Base-by-base conservation (phyloP, 2,888 invertebrate species). In the Crossocerus cetratus region DNA sequence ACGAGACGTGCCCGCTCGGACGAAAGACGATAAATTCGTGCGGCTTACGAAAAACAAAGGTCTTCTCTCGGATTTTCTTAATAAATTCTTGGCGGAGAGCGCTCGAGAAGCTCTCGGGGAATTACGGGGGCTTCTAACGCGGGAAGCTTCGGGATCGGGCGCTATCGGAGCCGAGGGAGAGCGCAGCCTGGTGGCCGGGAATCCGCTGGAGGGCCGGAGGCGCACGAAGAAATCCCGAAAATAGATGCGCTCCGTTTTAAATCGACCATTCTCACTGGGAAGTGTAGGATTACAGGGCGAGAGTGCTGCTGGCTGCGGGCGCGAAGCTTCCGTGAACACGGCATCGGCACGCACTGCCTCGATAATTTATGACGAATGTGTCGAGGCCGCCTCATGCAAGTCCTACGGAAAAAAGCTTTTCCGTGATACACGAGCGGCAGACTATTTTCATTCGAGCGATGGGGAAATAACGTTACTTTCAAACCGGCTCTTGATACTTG, bases 141-240 rank as follows among this genome's bases (percentile, higher is more conserved):
- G 13, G 13, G 43, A 43, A 43, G 11, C 45, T 45, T 16, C 3
- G 45, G 14, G 13, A 45, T 2, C 16, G 45, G 3, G 3, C 4
- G 2, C 0, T 13, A 45, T 14, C 45, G 5, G 2, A 0, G 45
- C 45, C 45, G 16, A 45, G 45, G 8, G 16, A n/a, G n/a, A n/a
- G n/a, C n/a, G n/a, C n/a, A n/a, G n/a, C n/a, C n/a, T n/a, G n/a
- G n/a, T 45, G n/a, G 14, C 49, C 49, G 49, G 14, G 49, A 49
- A 16, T 16, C 49, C 16, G n/a, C n/a, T 49, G 49, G 49, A 14
- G 11, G 14, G n/a, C 16, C 49, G 16, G 49, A n/a, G 16, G 16
- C 49, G 49, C n/a, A 49, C 49, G 49, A 49, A 49, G 49, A 49
- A 49, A 49, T 49, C 49, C 49, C 49, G 49, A 49, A 49, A 49